Evolutionary conservation across 2,888 invertebrate species (phyloP).

Genomic region (Deroplatys truncata): DNA sequence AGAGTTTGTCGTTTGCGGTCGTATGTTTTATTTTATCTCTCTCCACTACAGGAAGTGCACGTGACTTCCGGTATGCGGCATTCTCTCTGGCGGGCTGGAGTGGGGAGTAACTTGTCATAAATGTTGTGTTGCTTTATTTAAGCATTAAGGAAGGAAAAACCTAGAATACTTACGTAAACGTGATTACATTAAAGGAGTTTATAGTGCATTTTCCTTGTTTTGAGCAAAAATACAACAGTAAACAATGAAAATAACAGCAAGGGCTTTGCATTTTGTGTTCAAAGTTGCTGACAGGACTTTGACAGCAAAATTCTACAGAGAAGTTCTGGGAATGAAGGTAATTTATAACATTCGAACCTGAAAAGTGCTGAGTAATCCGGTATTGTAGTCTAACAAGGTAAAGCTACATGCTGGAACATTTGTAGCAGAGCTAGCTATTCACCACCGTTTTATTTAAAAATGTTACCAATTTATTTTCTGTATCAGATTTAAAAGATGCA

Average conservation of each 20-base stretch:
- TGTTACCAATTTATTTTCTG: too few relatives aligned
- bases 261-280: constrained; percentile 94
- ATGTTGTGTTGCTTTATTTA: not conserved
- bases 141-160: not conserved
- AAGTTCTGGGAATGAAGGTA: constrained; percentile 94
- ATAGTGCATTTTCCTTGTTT: not conserved
- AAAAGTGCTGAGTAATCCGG: not conserved
- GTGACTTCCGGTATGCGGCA: too few relatives aligned
- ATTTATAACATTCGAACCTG: constrained; percentile 32
- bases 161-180: not conserved
- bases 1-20: too few relatives aligned
- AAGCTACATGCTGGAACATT: not conserved
- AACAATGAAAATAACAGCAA: constrained; percentile 50
- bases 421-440: not conserved
- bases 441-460: too few relatives aligned
- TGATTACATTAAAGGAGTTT: not conserved
- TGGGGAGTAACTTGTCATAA: too few relatives aligned
- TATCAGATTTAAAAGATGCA: too few relatives aligned
- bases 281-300: constrained; percentile 87
- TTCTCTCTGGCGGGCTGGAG: too few relatives aligned
- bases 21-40: too few relatives aligned
- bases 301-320: constrained; percentile 83
- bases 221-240: not conserved
- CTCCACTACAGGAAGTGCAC: too few relatives aligned
- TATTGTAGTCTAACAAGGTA: not conserved